Percentiles rank a stretch among this genome's conserved stretches.
These are phyloP conservation scores for Hydrolagus colliei DNA, from an alignment of 2,797 vertebrate genomes.

Conservation along the genomic window DNA sequence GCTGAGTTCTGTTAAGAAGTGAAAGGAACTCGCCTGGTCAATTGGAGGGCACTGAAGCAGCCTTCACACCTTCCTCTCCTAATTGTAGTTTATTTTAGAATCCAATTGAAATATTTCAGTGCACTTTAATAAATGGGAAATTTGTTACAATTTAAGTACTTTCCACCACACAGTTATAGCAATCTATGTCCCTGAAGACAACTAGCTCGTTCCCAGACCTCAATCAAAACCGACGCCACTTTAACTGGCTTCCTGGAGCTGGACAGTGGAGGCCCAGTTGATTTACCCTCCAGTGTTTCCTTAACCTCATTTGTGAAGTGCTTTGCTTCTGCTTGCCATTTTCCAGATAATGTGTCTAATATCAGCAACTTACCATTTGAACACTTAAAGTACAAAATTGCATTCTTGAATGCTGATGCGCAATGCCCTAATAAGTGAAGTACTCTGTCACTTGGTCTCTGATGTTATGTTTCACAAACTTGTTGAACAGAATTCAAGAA, in stretches of 20 bases:
- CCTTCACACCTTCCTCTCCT: not conserved
- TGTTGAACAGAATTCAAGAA: not conserved
- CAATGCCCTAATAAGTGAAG: not conserved
- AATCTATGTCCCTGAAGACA: not conserved
- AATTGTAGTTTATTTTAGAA: not conserved
- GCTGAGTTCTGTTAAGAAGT: not conserved
- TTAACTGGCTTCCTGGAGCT: not conserved
- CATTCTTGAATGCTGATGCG: not conserved
- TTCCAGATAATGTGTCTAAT: not conserved
- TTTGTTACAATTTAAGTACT: not conserved
- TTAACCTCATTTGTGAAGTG: not conserved
- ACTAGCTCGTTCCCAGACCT: not conserved
- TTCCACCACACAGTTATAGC: not conserved
- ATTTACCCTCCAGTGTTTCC: constrained; percentile 8
- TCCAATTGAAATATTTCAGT: not conserved
- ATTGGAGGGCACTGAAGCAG: no score
- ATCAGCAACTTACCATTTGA: not conserved
- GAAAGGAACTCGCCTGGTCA: not conserved
- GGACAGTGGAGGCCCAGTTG: not conserved
- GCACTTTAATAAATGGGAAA: not conserved
- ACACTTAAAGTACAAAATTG: not conserved
- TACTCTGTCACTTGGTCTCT: not conserved
- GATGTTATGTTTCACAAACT: not conserved
- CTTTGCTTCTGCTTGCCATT: not conserved
- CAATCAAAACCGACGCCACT: not conserved